Base-by-base conservation (phyloP, 2,888 invertebrate genomes). In the Eupithecia exiguata region DNA sequence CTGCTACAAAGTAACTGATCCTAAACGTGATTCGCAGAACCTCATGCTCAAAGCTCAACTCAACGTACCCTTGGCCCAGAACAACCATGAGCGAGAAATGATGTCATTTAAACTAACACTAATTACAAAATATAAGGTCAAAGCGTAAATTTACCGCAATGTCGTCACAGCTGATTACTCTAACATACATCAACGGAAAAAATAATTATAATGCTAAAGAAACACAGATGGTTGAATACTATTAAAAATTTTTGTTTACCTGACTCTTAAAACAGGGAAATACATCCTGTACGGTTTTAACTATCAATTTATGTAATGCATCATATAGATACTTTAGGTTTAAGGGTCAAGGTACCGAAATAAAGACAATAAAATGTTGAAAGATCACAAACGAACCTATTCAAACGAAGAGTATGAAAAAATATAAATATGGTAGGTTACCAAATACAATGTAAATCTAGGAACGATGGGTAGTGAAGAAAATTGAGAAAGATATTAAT, bases 21-120 rank as follows among this genome's bases (percentile, higher is more conserved):
- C 16, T 67, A 68, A 73, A 74, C 9, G 35, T 14, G 61, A 62
- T 75, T 75, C 63, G 61, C 70, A 68, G 61, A 70, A 71, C 69
- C 30, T 18, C 43, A 62, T 65, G 58, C 58, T 46, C 12, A 58
- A 58, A 58, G 58, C 58, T 58, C 25, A 12, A 68, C 69, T 68
- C 40, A 66, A 40, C 49, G 75, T 74, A 77, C 71, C 79, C 80
- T 81, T 81, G 80, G 72, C 78, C 76, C 72, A 79, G 69, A 74
- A 74, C 72, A 75, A 73, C 74, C 71, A 38, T 40, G 73, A 75
- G 69, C 72, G 67, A 70, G 67, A 74, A 79, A 80, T 81, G 80
- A 81, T 81, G 80, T 81, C 81, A 80, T 70, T 77, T 72, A 79
- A 76, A 74, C 70, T 69, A 75, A 73, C 72, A 65, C 70, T 73